A percentile compares a stretch with the other conserved stretches of the same genome.
phyloP scores from a whole-genome alignment of 2,888 invertebrate genomes.

The Pyrocoelia pectoralis region DNA sequence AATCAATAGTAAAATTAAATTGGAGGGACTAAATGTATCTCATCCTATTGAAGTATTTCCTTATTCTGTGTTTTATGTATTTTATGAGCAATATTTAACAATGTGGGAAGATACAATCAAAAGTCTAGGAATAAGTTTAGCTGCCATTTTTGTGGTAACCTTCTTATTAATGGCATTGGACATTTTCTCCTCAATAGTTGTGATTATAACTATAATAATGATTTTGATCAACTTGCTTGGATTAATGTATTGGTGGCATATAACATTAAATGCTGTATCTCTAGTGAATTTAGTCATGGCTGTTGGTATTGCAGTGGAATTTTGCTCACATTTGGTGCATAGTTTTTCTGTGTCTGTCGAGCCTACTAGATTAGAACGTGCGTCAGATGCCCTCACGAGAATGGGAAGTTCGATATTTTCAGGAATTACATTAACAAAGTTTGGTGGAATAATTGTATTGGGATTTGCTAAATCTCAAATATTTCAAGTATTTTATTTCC shows the following conservation, averaged over 20 bases:
- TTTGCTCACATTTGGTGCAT: slow-evolving; percentile 96
- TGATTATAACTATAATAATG: slow-evolving; percentile 91
- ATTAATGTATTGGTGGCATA: slow-evolving; percentile 96
- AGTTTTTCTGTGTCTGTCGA: slow-evolving; percentile 85
- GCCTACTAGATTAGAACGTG: slow-evolving; percentile 75
- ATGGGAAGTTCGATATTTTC: slow-evolving; percentile 94
- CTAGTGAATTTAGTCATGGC: slow-evolving; percentile 98
- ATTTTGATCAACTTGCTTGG: slow-evolving; percentile 93
- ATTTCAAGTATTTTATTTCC: slow-evolving; percentile 71
- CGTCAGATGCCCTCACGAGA: slow-evolving; percentile 82
- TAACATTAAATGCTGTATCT: slow-evolving; percentile 95
- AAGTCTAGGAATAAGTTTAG: slow-evolving; percentile 86
- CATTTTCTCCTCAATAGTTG: slow-evolving; percentile 87
- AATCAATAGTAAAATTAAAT: slow-evolving; percentile 67
- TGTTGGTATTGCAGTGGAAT: slow-evolving; percentile 97
- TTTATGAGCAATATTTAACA: slow-evolving; percentile 98
- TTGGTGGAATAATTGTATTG: slow-evolving; percentile 95
- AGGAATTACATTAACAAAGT: slow-evolving; percentile 97
- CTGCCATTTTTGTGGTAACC: slow-evolving; percentile 94
- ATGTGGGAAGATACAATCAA: slow-evolving; percentile 92
- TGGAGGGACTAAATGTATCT: slow-evolving; percentile 29
- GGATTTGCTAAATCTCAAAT: slow-evolving; percentile 98
- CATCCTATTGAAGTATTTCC: slow-evolving; percentile 69
- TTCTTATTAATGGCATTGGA: slow-evolving; percentile 94
- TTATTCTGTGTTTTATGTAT: slow-evolving; percentile 97